Percentiles rank a stretch among this genome's conserved stretches.
phyloP scores from a whole-genome alignment of 1,140 invertebrate genomes.

The Sarcophaga bullata region DNA sequence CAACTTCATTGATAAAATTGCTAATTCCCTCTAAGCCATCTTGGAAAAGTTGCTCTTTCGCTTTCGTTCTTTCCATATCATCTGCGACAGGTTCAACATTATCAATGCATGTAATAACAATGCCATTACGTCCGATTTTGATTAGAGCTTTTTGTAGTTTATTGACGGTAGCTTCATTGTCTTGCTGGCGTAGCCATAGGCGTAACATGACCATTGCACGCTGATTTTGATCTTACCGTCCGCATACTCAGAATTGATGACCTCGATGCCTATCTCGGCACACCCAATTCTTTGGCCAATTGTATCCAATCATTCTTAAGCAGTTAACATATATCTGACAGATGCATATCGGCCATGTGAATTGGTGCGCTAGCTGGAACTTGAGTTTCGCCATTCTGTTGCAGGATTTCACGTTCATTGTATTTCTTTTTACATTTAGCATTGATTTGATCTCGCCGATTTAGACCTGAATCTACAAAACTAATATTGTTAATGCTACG shows the following conservation, averaged over 20 bases:
- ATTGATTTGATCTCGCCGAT: conserved; percentile 51
- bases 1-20: not conserved
- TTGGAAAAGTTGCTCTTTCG: conserved; percentile 53
- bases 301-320: conserved; percentile 91
- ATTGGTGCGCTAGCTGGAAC: conserved; percentile 49
- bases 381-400: not conserved
- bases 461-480: conserved; percentile 43
- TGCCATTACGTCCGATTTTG: conserved; percentile 88
- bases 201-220: conserved; percentile 90
- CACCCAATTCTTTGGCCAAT: conserved; percentile 83
- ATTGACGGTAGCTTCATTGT: conserved; percentile 70
- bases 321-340: conserved; percentile 91
- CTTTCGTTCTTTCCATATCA: conserved; percentile 81
- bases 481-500: conserved; percentile 32
- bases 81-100: conserved; percentile 83
- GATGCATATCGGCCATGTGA: conserved; percentile 69
- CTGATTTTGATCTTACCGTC: conserved; percentile 81
- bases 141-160: conserved; percentile 86
- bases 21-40: not conserved
- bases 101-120: conserved; percentile 76
- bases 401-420: not conserved
- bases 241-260: conserved; percentile 85
- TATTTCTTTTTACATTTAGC: conserved; percentile 36
- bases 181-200: conserved; percentile 74
- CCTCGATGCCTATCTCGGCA: conserved; percentile 84